Base-by-base conservation (phyloP, 2,113 vertebrate genomes). In the Oplegnathus fasciatus region DNA sequence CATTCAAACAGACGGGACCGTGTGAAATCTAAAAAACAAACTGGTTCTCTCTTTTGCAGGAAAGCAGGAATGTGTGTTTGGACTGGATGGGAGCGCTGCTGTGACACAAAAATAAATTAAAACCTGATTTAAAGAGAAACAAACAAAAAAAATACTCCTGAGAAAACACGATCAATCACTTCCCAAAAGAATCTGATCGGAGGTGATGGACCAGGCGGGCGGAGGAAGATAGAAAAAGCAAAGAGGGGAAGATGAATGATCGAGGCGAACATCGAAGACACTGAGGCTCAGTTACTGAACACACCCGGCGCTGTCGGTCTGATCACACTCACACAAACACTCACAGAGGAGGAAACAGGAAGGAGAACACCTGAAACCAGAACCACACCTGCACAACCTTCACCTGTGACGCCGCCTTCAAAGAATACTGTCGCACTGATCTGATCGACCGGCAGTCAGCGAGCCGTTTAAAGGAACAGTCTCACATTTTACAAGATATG, bases 61-160 rank as follows among this genome's bases (percentile, higher is more conserved):
- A 48, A 48, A 42, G 40, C 42, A 44, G 77, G 87, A 79, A 76
- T 71, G 74, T 62, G 20, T 79, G 30, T 46, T 40, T 9, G 28
- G 75, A 58, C 67, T 5, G 58, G 70, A 46, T 32, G 58, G 60
- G 60, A 62, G 64, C 24, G 64, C 65, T 62, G 79, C 68, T 28
- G 71, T 26, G 77, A 64, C 37, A 73, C 44, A 30, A 13, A 48
- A 88, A 91, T 80, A 84, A 87, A 80, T 79, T 69, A 86, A 54
- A 76, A 67, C 48, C 74, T 81, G 62, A 48, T 22, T 83, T 1
- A 9, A 67, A 66, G 62, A 79, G 26, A 66, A 83, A 55, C 18
- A 50, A 72, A 62, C 5, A 55, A 61, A 66, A 70, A 71, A 76
- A 78, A 81, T n/a, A 83, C 65, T 86, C 90, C 90, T 91, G 90